These are phyloP conservation scores for Falcunculus frontatus DNA, from an alignment of 2,113 vertebrate genomes.

Conservation along the genomic window DNA sequence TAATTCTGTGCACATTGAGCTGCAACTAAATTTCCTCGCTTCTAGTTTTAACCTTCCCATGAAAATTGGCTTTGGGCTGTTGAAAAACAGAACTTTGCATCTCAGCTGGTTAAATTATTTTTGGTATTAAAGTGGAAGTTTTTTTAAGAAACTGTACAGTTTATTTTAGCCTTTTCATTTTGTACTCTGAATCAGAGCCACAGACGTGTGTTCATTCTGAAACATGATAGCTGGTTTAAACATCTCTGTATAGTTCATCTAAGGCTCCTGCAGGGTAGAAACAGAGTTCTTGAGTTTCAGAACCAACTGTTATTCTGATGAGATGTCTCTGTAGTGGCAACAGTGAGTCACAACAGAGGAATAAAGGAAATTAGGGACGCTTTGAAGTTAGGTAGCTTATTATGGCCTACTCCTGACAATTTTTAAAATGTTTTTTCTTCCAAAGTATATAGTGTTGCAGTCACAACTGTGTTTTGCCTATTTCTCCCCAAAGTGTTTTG, in stretches of 20 bases:
- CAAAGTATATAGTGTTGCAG: accelerated
- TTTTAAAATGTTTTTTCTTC: neutral
- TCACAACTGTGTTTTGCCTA: neutral
- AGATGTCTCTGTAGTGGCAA: neutral
- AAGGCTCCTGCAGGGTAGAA: neutral
- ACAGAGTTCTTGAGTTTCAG: constrained; percentile 3
- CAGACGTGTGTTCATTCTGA: neutral
- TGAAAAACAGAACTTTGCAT: neutral
- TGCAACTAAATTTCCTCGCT: neutral
- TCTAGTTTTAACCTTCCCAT: neutral
- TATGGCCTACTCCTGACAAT: neutral
- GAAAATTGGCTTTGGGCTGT: neutral
- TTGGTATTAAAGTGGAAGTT: neutral
- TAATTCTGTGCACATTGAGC: neutral
- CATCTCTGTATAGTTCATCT: neutral
- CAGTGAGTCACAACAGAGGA: neutral
- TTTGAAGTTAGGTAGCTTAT: neutral
- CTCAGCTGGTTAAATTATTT: neutral
- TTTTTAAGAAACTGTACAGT: neutral
- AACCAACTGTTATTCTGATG: neutral
- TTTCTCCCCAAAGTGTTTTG: neutral
- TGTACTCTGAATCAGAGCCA: neutral
- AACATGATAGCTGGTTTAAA: neutral
- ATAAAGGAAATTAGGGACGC: neutral
- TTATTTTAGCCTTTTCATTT: neutral